Percentiles rank a stretch among this genome's conserved stretches.
phyloP scores from a whole-genome alignment of 1,140 invertebrate species.

The Zaprionus tsacasi region DNA sequence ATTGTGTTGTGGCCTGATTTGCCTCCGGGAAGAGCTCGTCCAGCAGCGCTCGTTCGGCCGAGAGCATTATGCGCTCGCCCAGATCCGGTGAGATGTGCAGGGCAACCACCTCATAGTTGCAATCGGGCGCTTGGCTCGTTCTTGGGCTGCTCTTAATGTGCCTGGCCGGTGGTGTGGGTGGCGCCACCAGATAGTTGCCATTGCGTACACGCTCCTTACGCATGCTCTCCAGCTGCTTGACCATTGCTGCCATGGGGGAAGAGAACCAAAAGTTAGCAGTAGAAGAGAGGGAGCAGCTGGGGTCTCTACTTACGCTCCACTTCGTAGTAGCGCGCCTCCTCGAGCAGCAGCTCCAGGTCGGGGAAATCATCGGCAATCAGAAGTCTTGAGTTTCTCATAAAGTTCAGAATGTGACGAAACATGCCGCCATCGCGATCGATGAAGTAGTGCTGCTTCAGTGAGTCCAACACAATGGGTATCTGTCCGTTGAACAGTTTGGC shows the following conservation, averaged over 20 bases:
- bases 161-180: constrained; percentile 72
- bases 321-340: constrained; percentile 97
- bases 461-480: constrained; percentile 98
- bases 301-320: constrained; percentile 90
- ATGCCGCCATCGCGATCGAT: constrained; percentile 98
- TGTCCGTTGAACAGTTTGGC: constrained; percentile 98
- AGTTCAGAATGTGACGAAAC: constrained; percentile 98
- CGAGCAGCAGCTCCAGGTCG: constrained; percentile 94
- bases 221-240: constrained; percentile 90
- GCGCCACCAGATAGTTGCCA: constrained; percentile 84
- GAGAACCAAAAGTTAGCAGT: not conserved
- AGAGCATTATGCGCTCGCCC: constrained; percentile 94
- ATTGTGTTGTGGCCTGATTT: constrained; percentile 92
- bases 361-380: constrained; percentile 94
- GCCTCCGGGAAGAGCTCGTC: constrained; percentile 95
- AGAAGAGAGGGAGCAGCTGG: not conserved
- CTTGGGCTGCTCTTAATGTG: constrained; percentile 79
- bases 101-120: constrained; percentile 92
- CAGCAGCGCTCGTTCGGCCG: constrained; percentile 91
- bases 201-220: constrained; percentile 89
- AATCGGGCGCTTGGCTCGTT: constrained; percentile 71
- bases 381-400: constrained; percentile 95
- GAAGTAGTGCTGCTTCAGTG: constrained; percentile 98
- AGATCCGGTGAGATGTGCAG: constrained; percentile 95
- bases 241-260: constrained; percentile 87